These are phyloP conservation scores for Macrophya annulata DNA, from an alignment of 2,888 invertebrate genomes.

Conservation along the genomic window DNA sequence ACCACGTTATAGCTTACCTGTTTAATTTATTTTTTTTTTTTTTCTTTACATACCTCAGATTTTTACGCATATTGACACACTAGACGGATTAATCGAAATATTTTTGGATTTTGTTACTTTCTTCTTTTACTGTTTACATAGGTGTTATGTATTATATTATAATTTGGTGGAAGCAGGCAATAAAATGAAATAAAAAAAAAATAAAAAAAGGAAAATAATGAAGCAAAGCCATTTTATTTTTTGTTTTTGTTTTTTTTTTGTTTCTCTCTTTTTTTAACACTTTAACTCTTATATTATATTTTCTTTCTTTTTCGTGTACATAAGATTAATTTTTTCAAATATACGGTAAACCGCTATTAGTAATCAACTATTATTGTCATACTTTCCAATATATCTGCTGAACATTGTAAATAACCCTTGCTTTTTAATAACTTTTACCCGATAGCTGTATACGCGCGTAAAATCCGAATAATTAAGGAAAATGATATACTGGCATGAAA, in stretches of 20 bases:
- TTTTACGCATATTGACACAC: too few species aligned
- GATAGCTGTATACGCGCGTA: background rate
- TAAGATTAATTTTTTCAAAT: slow-evolving; percentile 59
- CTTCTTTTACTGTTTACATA: background rate
- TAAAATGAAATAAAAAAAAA: slow-evolving; percentile 55
- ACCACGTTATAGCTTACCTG: background rate
- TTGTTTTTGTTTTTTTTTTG: slow-evolving; percentile 61
- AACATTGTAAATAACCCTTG: background rate
- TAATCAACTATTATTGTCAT: slow-evolving; percentile 62
- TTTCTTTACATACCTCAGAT: too few species aligned
- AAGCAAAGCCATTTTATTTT: slow-evolving; percentile 58
- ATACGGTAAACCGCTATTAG: slow-evolving; percentile 57
- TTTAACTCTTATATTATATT: slow-evolving; percentile 66
- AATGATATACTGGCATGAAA: background rate
- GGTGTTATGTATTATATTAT: slow-evolving; percentile 69
- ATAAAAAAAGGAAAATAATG: slow-evolving; percentile 58
- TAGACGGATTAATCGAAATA: background rate
- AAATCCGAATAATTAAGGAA: background rate
- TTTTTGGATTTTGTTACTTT: background rate
- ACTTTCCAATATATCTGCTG: slow-evolving; percentile 60
- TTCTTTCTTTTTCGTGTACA: slow-evolving; percentile 58
- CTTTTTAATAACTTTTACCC: background rate
- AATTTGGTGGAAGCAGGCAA: slow-evolving; percentile 67
- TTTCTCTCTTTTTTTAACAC: slow-evolving; percentile 62
- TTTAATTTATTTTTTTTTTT: background rate